Base-by-base conservation (phyloP, 2,113 vertebrate genomes). In the Riparia riparia region DNA sequence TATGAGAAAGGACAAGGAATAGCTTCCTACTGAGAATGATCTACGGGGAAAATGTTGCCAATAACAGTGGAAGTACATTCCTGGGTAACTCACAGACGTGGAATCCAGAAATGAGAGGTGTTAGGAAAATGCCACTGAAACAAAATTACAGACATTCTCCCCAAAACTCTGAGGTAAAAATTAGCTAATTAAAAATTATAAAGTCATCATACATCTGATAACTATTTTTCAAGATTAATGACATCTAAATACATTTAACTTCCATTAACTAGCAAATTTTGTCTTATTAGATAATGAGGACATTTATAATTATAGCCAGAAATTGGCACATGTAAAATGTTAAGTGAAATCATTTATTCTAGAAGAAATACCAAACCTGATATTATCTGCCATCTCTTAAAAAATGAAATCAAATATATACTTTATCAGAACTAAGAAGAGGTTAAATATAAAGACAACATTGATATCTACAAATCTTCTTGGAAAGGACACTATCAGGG, bases 281-380 rank as follows among this genome's bases (percentile, higher is more conserved):
- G 45, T 65, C 63, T 82, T 91, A 72, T 86, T 71, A 60, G 76
- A 94, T 90, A 96, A 95, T 63, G 70, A 95, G 54, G 42, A 95
- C 78, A 32, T 89, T 91, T 65, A 29, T 79, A 91, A 94, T 94
- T 93, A 92, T 93, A 96, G 87, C 42, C 66, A 82, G 82, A 88
- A 94, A 94, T 21, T 94, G 87, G 86, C 85, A 95, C 85, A 91
- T 44, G 51, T 85, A 69, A 97, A 96, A 96, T 94, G 91, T 94
- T 79, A 94, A 37, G 32, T 39, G 71, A 84, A 89, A 87, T 85
- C 41, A 14, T 70, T 86, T 53, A 39, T 77, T 86, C n/a, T 76
- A 51, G 76, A 85, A 83, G 76, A 95, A 94, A 90, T 77, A 77
- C 24, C 90, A 91, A 91, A 82, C 56, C 29, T 82, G 69, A 22